phyloP scores from a whole-genome alignment of 2,888 invertebrate genomes.

The Teleogryllus oceanicus region DNA sequence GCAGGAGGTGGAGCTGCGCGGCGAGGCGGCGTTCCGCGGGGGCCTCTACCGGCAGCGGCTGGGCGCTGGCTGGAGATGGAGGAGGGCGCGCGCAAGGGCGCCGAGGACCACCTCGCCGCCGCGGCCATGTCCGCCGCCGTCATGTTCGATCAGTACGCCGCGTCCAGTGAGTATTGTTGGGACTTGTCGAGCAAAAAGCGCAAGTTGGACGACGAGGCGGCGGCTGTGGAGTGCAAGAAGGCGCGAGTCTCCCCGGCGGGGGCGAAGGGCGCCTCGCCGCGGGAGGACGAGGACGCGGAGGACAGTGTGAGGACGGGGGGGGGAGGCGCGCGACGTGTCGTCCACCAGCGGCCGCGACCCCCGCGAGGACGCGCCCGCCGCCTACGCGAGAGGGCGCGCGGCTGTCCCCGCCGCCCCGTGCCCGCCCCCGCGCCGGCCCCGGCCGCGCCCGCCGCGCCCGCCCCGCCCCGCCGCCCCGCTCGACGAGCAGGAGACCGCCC shows the following conservation, averaged over 20 bases:
- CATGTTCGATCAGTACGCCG: conserved; percentile 18
- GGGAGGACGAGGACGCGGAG: conserved; percentile 19
- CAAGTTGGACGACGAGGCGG: conserved; percentile 27
- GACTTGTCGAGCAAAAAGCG: conserved; percentile 41
- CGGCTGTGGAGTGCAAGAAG: conserved; percentile 28
- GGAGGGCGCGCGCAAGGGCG: conserved; percentile 30
- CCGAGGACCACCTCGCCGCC: conserved; percentile 21
- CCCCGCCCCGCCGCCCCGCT: conserved; percentile 29
- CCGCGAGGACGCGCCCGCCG: conserved; percentile 36
- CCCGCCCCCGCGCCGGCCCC: conserved; percentile 32
- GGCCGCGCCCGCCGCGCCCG: conserved; percentile 40
- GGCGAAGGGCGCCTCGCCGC: background rate
- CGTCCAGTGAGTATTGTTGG: conserved; percentile 37
- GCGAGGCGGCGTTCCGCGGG: conserved; percentile 42
- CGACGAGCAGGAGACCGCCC: conserved; percentile 46
- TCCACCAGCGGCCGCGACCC: conserved; percentile 42
- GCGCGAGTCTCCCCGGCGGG: background rate
- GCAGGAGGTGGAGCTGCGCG: conserved; percentile 48
- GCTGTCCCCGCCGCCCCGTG: conserved; percentile 18
- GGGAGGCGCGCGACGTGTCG: conserved; percentile 29
- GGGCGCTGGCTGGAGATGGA: conserved; percentile 41
- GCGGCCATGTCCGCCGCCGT: conserved; percentile 27
- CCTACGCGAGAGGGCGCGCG: conserved; percentile 23
- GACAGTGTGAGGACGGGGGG: background rate
- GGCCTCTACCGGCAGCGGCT: conserved; percentile 47